These are phyloP conservation scores for Rotaria magnacalcarata DNA, from an alignment of 2,888 invertebrate species.

Conservation along the genomic window DNA sequence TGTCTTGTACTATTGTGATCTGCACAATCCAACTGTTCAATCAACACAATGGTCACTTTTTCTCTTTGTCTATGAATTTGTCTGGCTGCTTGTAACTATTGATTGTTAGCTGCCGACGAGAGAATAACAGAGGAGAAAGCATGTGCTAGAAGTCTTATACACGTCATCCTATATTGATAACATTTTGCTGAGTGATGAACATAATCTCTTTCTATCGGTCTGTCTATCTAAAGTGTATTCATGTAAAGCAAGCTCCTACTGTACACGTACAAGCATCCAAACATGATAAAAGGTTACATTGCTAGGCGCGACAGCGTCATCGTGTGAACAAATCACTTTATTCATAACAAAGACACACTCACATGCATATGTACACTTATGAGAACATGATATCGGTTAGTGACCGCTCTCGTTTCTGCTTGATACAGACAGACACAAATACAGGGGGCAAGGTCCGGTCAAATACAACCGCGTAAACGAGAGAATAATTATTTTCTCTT, in stretches of 20 bases:
- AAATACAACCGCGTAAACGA: neutral
- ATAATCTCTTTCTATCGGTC: too few species aligned
- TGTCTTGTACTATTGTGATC: too few species aligned
- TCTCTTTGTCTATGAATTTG: neutral
- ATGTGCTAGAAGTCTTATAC: constrained; percentile 21
- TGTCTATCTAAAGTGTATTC: too few species aligned
- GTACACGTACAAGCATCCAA: neutral
- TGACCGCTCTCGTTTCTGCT: neutral
- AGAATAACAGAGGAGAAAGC: neutral
- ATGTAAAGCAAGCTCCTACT: too few species aligned
- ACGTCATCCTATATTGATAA: neutral
- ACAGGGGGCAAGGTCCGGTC: constrained; percentile 5
- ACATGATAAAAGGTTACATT: neutral
- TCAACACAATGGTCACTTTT: constrained; percentile 17
- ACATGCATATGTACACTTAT: neutral
- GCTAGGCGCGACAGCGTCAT: neutral
- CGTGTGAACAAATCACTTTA: neutral
- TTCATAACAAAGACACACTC: neutral
- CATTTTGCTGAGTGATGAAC: neutral
- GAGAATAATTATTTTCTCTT: neutral
- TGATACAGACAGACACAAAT: neutral
- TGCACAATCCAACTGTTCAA: constrained; percentile 5
- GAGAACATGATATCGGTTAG: neutral
- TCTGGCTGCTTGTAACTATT: neutral
- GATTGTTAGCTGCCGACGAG: neutral